A percentile compares a stretch with the other conserved stretches of the same genome.
Evolutionary conservation across 2,113 vertebrate genomes (phyloP).

Genomic region (Bujurquina vittata): DNA sequence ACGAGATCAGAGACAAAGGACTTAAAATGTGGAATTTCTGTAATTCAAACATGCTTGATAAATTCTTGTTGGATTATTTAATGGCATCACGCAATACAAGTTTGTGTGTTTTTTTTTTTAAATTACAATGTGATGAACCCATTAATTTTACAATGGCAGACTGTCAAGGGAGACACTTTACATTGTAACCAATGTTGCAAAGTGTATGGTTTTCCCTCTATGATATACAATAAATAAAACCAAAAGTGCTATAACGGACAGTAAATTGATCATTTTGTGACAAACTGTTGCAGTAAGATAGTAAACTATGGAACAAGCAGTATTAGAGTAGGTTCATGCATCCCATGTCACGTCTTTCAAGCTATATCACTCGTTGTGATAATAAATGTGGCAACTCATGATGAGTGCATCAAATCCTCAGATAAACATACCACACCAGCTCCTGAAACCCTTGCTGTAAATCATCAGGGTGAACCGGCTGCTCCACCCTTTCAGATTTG

Average conservation of each 20-base stretch:
- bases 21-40: neutral
- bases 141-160: neutral
- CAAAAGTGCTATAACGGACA: neutral
- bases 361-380: neutral
- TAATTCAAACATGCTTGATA: neutral
- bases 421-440: neutral
- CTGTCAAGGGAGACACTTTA: neutral
- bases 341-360: neutral
- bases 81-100: neutral
- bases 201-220: neutral
- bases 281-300: neutral
- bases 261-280: neutral
- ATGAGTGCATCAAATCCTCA: neutral
- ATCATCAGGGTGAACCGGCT: neutral
- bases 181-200: neutral
- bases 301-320: neutral
- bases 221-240: accelerated
- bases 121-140: neutral
- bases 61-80: neutral
- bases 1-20: neutral
- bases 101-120: neutral
- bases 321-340: neutral
- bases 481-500: neutral
- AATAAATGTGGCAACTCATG: neutral
- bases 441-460: neutral